These are phyloP conservation scores for Nebria salina DNA, from an alignment of 2,888 invertebrate genomes.

Conservation along the genomic window DNA sequence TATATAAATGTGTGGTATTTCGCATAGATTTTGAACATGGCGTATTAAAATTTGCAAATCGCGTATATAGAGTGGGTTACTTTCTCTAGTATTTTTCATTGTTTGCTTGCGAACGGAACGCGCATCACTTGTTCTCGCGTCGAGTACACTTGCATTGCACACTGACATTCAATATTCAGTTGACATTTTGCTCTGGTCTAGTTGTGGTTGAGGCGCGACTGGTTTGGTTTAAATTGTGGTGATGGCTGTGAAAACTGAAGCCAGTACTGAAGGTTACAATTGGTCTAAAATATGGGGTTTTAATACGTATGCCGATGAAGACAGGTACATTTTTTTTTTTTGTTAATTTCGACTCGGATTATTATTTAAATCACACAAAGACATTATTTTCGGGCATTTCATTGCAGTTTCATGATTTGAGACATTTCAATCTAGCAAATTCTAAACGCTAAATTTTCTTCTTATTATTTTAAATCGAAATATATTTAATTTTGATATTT, in stretches of 20 bases:
- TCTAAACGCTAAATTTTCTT: too few relatives aligned
- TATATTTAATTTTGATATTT: too few relatives aligned
- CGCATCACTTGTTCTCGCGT: slow-evolving; percentile 40
- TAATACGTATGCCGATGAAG: slow-evolving; percentile 24
- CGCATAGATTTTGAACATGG: too few relatives aligned
- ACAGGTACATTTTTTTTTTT: slow-evolving; percentile 27
- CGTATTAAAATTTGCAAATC: too few relatives aligned
- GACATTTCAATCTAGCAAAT: neutral
- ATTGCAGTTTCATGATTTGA: neutral
- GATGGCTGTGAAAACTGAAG: slow-evolving; percentile 19
- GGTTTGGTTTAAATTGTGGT: neutral
- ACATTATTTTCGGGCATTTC: too few relatives aligned
- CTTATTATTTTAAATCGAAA: too few relatives aligned
- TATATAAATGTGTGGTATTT: too few relatives aligned
- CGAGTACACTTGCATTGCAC: slow-evolving; percentile 10
- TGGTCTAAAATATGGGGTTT: slow-evolving; percentile 39
- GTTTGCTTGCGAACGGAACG: slow-evolving; percentile 30
- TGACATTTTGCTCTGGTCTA: slow-evolving; percentile 21
- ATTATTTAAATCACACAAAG: too few relatives aligned
- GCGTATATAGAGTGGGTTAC: slow-evolving; percentile 16
- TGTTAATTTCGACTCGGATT: neutral
- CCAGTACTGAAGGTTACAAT: slow-evolving; percentile 26
- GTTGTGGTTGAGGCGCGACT: slow-evolving; percentile 19
- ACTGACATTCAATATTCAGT: slow-evolving; percentile 26
- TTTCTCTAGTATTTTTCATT: slow-evolving; percentile 34